These are phyloP conservation scores for Athalia cordata DNA, from an alignment of 2,888 invertebrate species.

Conservation along the genomic window DNA sequence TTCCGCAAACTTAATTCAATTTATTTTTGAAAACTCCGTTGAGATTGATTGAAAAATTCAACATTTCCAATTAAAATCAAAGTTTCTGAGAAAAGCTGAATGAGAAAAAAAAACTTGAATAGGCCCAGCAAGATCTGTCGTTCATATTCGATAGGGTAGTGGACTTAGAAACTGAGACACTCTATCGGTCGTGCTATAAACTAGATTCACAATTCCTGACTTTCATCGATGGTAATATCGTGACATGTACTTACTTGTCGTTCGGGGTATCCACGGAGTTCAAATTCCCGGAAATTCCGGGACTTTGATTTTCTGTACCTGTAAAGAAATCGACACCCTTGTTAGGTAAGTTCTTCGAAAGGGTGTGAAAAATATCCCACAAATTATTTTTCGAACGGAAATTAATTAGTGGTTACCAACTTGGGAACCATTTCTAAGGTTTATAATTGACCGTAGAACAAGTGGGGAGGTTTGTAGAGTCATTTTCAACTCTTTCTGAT, in stretches of 20 bases:
- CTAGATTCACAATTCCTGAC: constrained; percentile 29
- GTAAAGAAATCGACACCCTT: too few relatives aligned
- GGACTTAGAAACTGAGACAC: constrained; percentile 21
- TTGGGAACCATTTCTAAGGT: too few relatives aligned
- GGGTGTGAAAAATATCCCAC: too few relatives aligned
- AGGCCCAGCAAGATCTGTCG: neutral
- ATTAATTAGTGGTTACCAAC: too few relatives aligned
- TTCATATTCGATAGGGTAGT: neutral
- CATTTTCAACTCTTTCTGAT: neutral
- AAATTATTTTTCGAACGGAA: too few relatives aligned
- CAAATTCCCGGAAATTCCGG: neutral
- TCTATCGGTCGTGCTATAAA: constrained; percentile 39
- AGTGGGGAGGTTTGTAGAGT: neutral
- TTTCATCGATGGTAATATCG: constrained; percentile 36
- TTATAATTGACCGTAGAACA: neutral
- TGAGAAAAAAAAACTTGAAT: neutral
- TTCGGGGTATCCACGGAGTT: neutral
- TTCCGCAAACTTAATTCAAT: too few relatives aligned
- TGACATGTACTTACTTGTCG: constrained; percentile 8
- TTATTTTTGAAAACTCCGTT: too few relatives aligned
- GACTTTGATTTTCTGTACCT: too few relatives aligned
- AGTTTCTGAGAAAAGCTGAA: neutral
- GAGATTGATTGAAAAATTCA: too few relatives aligned
- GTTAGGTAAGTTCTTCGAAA: too few relatives aligned
- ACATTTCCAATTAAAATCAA: too few relatives aligned